A percentile compares a stretch with the other conserved stretches of the same genome.
These are phyloP conservation scores for Oreohelix idahoensis DNA, from an alignment of 1,140 invertebrate genomes.

Conservation along the genomic window DNA sequence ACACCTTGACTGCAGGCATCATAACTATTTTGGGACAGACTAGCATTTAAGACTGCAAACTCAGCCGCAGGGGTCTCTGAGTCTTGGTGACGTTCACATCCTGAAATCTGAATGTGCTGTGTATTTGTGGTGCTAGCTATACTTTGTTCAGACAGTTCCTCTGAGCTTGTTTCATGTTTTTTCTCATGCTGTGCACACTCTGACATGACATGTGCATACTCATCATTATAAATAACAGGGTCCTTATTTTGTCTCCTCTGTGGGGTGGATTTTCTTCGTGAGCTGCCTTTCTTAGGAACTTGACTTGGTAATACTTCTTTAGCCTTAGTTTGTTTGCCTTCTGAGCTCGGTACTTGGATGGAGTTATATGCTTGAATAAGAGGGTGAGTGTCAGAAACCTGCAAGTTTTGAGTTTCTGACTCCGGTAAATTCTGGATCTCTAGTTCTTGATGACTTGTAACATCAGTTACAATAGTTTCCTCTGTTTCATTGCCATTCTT, in stretches of 20 bases:
- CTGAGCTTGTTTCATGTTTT: not conserved
- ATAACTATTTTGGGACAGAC: not conserved
- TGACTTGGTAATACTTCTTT: not conserved
- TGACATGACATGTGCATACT: too few species aligned
- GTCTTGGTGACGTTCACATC: not conserved
- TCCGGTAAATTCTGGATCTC: not conserved
- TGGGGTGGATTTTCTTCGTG: constrained; percentile 35
- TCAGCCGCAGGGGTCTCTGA: not conserved
- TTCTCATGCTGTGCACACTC: not conserved
- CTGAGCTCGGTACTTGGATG: not conserved
- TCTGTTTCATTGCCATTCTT: not conserved
- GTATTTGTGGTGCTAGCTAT: not conserved
- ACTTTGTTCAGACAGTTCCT: not conserved
- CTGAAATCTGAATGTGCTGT: not conserved
- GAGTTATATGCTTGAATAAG: not conserved
- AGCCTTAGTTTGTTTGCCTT: not conserved
- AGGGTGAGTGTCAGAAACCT: not conserved
- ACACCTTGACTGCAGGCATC: not conserved
- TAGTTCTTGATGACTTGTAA: not conserved
- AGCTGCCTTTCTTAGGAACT: constrained; percentile 22
- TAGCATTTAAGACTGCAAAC: too few species aligned
- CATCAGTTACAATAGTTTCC: not conserved
- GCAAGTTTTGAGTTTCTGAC: not conserved
- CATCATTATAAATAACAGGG: not conserved
- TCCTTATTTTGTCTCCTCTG: constrained; percentile 38